A percentile compares a stretch with the other conserved stretches of the same genome.
Conservation (phyloP, 2,888 invertebrate genomes). For the Rhagophthalmus giganteus region DNA sequence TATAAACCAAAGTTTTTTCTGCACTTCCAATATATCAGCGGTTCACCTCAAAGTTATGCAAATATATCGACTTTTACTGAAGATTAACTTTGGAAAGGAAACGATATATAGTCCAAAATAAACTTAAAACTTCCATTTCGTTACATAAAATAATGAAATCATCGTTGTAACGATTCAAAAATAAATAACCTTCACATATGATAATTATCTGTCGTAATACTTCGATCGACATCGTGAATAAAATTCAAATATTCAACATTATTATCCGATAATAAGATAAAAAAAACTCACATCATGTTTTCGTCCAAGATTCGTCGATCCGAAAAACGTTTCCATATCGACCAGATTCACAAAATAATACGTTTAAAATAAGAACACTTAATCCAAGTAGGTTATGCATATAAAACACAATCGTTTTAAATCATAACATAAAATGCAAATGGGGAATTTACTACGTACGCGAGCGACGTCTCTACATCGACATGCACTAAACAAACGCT, state of each 20-base stretch:
- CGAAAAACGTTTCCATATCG: neutral
- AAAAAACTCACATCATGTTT: slow-evolving; percentile 5
- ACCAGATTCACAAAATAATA: neutral
- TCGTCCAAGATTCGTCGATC: neutral
- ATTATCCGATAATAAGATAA: slow-evolving; percentile 1
- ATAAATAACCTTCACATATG: slow-evolving; percentile 26
- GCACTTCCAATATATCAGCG: too few relatives aligned
- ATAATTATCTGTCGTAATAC: too few relatives aligned
- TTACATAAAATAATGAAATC: neutral
- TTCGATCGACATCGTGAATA: too few relatives aligned
- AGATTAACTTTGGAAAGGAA: too few relatives aligned
- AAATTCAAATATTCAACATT: too few relatives aligned
- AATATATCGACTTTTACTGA: too few relatives aligned
- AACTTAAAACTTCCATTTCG: too few relatives aligned
- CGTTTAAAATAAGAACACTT: slow-evolving; percentile 19
- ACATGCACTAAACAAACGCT: slow-evolving; percentile 38
- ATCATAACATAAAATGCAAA: slow-evolving; percentile 21
- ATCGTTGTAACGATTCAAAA: slow-evolving; percentile 16
- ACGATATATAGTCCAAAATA: too few relatives aligned
- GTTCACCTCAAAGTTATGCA: too few relatives aligned
- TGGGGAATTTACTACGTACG: slow-evolving; percentile 21
- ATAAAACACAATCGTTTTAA: slow-evolving; percentile 23
- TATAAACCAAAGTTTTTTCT: too few relatives aligned
- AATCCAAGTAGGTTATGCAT: slow-evolving; percentile 22
- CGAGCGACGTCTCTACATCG: slow-evolving; percentile 36